Evolutionary conservation across 2,113 vertebrate genomes (phyloP).

Genomic region (Emydura subglobosa): DNA sequence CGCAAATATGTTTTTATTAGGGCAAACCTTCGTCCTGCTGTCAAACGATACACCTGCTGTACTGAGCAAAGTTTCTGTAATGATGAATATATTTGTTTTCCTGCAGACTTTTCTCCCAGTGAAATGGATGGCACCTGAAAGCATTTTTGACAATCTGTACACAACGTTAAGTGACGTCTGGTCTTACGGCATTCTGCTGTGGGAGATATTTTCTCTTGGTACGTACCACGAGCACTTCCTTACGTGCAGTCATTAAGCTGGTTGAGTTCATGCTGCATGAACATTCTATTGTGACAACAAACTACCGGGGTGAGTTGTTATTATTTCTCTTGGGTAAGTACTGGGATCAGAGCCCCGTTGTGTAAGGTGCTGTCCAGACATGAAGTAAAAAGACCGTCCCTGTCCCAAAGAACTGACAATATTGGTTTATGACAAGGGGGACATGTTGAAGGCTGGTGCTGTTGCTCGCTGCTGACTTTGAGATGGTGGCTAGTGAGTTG

Average conservation of each 20-base stretch:
- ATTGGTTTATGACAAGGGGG: constrained; percentile 30
- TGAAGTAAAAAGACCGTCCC: not conserved
- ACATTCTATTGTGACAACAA: not conserved
- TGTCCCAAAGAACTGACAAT: not conserved
- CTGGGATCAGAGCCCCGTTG: rapidly evolving
- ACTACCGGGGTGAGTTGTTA: not conserved
- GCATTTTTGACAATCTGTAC: constrained; percentile 98
- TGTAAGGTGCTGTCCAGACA: not conserved
- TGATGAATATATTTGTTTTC: not conserved
- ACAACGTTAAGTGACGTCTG: constrained; percentile 97
- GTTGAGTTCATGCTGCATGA: constrained; percentile 1
- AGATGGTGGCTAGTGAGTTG: not conserved
- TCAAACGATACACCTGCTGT: not conserved
- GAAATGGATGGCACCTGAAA: constrained; percentile 99
- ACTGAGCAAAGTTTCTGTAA: not conserved
- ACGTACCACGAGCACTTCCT: constrained; percentile 58
- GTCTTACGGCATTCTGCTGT: constrained; percentile 97
- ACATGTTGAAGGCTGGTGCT: not conserved
- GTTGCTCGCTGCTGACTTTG: not conserved
- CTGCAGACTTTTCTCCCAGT: constrained; percentile 95
- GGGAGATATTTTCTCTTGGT: constrained; percentile 99
- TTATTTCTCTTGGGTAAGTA: not conserved
- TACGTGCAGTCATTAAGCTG: not conserved
- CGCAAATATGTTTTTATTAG: not conserved
- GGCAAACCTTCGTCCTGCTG: not conserved